A percentile compares a stretch with the other conserved stretches of the same genome.
phyloP scores from a whole-genome alignment of 2,888 invertebrate species.

The Parnassius orleans region DNA sequence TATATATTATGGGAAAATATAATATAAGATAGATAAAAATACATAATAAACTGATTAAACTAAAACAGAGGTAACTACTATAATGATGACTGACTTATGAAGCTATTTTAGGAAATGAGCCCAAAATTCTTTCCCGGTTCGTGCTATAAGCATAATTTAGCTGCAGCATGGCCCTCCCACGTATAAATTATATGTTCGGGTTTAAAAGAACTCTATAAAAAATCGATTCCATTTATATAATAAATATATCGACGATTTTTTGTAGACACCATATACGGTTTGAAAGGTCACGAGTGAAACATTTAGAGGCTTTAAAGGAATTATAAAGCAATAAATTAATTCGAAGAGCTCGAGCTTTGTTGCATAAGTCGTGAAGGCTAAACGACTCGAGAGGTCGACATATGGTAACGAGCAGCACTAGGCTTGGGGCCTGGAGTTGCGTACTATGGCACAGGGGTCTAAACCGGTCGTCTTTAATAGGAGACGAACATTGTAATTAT shows the following conservation, averaged over 20 bases:
- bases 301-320: slow-evolving; percentile 7
- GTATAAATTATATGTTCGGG: neutral
- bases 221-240: neutral
- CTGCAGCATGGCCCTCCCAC: too few species aligned
- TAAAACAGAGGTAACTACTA: too few species aligned
- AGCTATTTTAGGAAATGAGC: too few species aligned
- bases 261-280: neutral
- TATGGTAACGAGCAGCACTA: slow-evolving; percentile 11
- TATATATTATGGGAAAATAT: too few species aligned
- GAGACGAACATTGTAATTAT: neutral
- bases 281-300: slow-evolving; percentile 7
- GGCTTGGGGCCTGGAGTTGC: neutral
- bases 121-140: too few species aligned
- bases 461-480: neutral
- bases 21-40: too few species aligned
- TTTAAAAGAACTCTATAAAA: neutral
- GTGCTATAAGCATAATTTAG: too few species aligned
- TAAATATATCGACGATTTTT: neutral
- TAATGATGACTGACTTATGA: too few species aligned
- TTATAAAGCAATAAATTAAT: slow-evolving; percentile 23
- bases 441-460: neutral
- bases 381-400: slow-evolving; percentile 6
- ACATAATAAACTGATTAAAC: too few species aligned
- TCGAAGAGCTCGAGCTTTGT: slow-evolving; percentile 18
- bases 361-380: slow-evolving; percentile 24